Evolutionary conservation across 2,797 vertebrate species (phyloP), one percentile per base, ranked within the genome.

Genomic region (Rhyacichthys aspro): DNA sequence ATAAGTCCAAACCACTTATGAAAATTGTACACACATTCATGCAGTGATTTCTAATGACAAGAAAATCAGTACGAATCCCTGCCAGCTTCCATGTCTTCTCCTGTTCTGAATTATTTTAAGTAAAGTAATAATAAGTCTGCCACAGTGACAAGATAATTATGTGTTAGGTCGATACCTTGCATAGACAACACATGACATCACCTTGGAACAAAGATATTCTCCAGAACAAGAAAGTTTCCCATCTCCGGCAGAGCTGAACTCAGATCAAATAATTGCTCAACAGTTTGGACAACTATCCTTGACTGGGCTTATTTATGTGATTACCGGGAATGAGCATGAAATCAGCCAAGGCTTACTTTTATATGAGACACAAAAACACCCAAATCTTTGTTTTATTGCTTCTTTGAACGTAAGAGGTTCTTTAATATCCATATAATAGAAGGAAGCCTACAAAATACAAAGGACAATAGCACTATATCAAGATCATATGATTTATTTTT

Each of bases 321-420:
- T 64, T 55, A 1, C 32, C 63, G 28, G 41, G 52, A 72, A 49
- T 16, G 43, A 81, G 65, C 44, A 39, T 54, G 56, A 57, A 74
- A 65, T 68, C 68, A 54, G 68, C 57, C n/a, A 60, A 79, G 75
- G 80, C 71, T 67, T 68, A 63, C 45, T 82, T 73, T 84, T 74
- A 71, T 59, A 34, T 42, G 61, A 43, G 61, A 67, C 74, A 76
- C 41, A 67, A 16, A 19, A 42, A 16, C 9, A 28, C 12, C 53
- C 47, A 64, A 54, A 60, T 48, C 54, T n/a, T 56, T 23, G 9
- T 52, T 78, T 66, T 19, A 54, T 54, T 74, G 68, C 57, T 52
- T 43, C 19, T 1, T 32, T 61, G 59, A 83, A 65, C 46, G 44
- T 2, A 28, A 28, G 7, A 5, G 3, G 23, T 28, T 28, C 23